Conservation (phyloP, 1,140 invertebrate genomes). For the Bombus superbus region DNA sequence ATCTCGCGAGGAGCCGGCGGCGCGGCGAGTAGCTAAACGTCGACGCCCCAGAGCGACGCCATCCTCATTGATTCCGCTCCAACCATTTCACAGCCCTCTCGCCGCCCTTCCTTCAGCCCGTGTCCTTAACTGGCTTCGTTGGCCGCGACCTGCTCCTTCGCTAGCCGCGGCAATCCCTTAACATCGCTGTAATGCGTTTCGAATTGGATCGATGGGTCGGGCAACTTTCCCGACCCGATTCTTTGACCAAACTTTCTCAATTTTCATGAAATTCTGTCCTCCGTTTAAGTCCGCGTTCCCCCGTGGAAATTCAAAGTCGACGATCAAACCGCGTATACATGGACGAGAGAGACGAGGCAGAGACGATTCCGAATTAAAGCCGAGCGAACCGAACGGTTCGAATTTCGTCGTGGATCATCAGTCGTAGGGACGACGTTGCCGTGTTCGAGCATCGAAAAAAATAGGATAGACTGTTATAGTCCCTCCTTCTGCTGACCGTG, state of each 20-base stretch:
- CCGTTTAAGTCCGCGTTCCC: not conserved
- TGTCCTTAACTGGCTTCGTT: conserved; percentile 5
- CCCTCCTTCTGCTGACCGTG: not conserved
- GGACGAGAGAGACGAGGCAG: not conserved
- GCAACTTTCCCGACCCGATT: not conserved
- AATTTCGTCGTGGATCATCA: not conserved
- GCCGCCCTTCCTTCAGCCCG: not conserved
- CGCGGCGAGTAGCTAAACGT: conserved; percentile 63
- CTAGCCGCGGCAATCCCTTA: not conserved
- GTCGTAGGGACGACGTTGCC: not conserved
- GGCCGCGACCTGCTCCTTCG: too few relatives aligned
- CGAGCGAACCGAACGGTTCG: not conserved
- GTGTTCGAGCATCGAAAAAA: not conserved
- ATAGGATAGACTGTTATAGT: not conserved
- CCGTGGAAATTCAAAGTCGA: not conserved
- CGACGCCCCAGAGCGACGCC: conserved; percentile 73
- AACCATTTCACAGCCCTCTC: conserved; percentile 22
- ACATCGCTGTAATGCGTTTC: not conserved
- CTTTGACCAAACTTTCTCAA: not conserved
- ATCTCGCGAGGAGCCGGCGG: conserved; percentile 43
- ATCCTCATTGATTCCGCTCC: conserved; percentile 71
- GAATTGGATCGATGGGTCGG: not conserved
- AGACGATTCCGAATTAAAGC: not conserved
- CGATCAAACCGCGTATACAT: not conserved
- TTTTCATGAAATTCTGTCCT: conserved; percentile 15